Evolutionary conservation across 2,113 vertebrate genomes (phyloP).

Genomic region (Entomyzon cyanotis): DNA sequence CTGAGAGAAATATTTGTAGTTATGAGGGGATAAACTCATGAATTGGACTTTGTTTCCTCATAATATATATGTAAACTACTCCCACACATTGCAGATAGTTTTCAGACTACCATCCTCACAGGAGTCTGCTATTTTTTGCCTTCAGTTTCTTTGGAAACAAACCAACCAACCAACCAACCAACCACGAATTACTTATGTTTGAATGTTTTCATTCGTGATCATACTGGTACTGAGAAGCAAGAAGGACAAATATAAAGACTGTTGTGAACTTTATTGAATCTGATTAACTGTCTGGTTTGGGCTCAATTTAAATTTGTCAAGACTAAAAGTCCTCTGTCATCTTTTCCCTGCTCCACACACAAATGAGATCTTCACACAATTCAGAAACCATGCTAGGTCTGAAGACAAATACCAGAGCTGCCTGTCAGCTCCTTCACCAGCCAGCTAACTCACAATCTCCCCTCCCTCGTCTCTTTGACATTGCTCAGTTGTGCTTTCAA

Average conservation of each 20-base stretch:
- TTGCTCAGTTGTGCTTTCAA: neutral
- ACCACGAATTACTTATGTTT: neutral
- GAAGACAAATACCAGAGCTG: neutral
- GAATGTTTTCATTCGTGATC: neutral
- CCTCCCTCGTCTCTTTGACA: neutral
- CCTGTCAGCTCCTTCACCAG: neutral
- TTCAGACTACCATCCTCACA: neutral
- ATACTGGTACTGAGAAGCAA: neutral
- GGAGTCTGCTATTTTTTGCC: neutral
- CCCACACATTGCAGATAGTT: neutral
- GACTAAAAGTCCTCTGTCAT: neutral
- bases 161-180: neutral
- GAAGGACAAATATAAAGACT: neutral
- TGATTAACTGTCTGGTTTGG: conserved; percentile 16
- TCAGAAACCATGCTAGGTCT: neutral
- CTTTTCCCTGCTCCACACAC: neutral
- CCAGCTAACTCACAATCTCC: neutral
- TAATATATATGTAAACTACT: neutral
- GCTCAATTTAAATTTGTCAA: conserved; percentile 1
- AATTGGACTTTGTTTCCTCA: neutral
- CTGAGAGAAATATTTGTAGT: neutral
- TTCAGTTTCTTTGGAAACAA: neutral
- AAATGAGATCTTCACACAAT: neutral
- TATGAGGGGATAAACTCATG: neutral
- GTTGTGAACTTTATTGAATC: neutral